Evolutionary conservation across 1,140 invertebrate genomes (phyloP), one percentile per base, ranked within the genome.

Genomic region (Lasioglossum baleicum): DNA sequence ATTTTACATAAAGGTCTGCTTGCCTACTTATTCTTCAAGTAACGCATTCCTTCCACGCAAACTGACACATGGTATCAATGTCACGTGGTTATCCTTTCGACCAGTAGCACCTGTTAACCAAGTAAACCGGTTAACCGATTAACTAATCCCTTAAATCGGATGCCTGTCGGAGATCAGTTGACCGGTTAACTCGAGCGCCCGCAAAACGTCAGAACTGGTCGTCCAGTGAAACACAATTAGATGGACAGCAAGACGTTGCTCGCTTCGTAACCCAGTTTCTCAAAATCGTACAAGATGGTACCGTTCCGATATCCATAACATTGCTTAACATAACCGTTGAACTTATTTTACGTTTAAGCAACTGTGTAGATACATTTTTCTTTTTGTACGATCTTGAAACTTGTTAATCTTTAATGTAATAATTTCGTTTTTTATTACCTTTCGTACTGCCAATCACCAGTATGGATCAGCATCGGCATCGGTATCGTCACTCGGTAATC

Each of bases 121-220:
- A 80, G 42, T 75, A 75, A 80, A 66, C 65, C 63, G 64, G 78
- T 80, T 80, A 79, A 79, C 76, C 69, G 76, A 79, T 79, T 79
- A 80, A 80, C 78, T 80, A 75, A 75, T 48, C 72, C 71, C 63
- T 80, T 80, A 64, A 64, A 64, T 64, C 61, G 61, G 61, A 64
- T 64, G 51, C 64, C 72, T 75, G 64, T 61, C 64, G 78, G n/a
- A 67, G 64, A 68, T 80, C 78, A 26, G 63, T 80, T 80, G 65
- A 80, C 70, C 70, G 71, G 71, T 80, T 67, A 67, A 75, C 63
- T 67, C 15, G 63, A 26, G 22, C 61, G 60, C 70, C 61, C 61
- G 31, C 61, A 64, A 40, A 64, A 64, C 61, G 35, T 17, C 17
- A 64, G 61, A 64, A 64, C 61, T 64, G 35, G 61, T 40, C 61